phyloP scores from a whole-genome alignment of 2,113 vertebrate genomes.

The Anhinga anhinga region DNA sequence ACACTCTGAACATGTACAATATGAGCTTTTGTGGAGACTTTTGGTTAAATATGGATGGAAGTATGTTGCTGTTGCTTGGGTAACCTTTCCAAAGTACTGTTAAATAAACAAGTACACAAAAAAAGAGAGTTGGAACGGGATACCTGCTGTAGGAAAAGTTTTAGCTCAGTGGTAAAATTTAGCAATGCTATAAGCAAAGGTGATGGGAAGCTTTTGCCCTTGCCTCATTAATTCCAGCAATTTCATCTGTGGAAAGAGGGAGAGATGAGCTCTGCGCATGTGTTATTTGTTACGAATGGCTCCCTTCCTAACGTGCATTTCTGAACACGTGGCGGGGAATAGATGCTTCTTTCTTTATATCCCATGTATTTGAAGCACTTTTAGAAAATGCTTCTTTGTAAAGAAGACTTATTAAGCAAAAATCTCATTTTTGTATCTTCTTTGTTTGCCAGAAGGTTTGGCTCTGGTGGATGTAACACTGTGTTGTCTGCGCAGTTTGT shows the following conservation, averaged over 20 bases:
- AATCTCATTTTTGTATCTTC: rapidly evolving
- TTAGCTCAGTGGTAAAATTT: not conserved
- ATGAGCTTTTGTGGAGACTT: not conserved
- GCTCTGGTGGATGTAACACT: not conserved
- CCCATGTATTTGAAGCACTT: not conserved
- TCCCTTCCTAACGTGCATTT: not conserved
- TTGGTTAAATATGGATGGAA: not conserved
- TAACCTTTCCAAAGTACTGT: not conserved
- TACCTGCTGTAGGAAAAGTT: not conserved
- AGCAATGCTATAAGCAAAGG: not conserved
- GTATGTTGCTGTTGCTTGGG: not conserved
- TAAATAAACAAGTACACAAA: not conserved
- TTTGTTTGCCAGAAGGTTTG: not conserved
- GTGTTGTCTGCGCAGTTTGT: not conserved
- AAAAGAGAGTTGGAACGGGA: not conserved
- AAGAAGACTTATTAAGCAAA: not conserved
- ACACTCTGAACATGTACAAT: not conserved
- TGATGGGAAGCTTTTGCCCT: not conserved
- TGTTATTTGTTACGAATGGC: not conserved
- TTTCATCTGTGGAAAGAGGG: not conserved
- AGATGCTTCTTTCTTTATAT: not conserved
- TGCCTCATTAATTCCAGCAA: not conserved
- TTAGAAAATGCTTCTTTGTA: not conserved
- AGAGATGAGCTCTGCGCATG: not conserved
- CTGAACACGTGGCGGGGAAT: not conserved